Evolutionary conservation across 2,888 invertebrate species (phyloP).

Genomic region (Orchesella flavescens): DNA sequence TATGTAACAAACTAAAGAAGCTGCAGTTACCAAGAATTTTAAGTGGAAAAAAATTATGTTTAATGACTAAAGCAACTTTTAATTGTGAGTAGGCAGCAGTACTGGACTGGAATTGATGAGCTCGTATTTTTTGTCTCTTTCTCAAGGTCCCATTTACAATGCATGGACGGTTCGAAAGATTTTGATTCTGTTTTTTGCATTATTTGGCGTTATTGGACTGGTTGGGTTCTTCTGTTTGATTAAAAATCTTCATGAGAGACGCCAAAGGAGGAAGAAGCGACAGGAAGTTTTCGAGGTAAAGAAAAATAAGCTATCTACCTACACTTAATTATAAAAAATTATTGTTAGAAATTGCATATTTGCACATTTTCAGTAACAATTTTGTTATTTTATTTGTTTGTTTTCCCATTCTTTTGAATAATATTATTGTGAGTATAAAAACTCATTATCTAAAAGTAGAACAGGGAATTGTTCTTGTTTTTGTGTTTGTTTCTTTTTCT

Average conservation of each 20-base stretch:
- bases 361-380: too few species aligned
- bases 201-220: constrained; percentile 25
- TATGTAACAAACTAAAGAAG: too few species aligned
- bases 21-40: too few species aligned
- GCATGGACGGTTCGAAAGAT: constrained; percentile 28
- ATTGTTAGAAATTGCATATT: too few species aligned
- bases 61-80: too few species aligned
- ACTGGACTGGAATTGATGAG: not conserved
- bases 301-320: not conserved
- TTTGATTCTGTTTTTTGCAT: constrained; percentile 22
- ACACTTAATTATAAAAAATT: too few species aligned
- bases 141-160: not conserved
- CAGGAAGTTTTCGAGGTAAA: constrained; percentile 68
- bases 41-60: too few species aligned
- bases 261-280: constrained; percentile 62
- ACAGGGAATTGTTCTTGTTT: too few species aligned
- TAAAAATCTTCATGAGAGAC: constrained; percentile 61
- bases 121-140: not conserved
- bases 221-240: constrained; percentile 38
- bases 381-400: not conserved
- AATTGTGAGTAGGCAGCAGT: too few species aligned
- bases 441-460: too few species aligned
- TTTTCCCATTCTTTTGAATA: not conserved
- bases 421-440: too few species aligned
- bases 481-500: not conserved